Evolutionary conservation across 2,113 vertebrate genomes (phyloP).

Genomic region (Corvus hawaiiensis): DNA sequence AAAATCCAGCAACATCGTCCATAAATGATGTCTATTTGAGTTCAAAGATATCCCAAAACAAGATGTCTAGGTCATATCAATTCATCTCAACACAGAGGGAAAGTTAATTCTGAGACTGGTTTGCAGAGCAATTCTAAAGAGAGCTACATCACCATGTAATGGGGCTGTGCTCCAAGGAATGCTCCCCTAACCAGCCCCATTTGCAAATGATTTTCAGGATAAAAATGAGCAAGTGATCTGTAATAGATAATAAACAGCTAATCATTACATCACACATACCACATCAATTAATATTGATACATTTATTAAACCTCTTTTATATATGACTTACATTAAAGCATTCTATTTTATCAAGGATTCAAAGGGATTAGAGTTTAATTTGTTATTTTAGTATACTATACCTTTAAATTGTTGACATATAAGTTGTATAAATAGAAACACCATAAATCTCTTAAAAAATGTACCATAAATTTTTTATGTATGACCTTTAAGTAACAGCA

Average conservation of each 20-base stretch:
- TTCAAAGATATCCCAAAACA: background rate
- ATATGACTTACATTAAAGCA: background rate
- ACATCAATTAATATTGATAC: constrained; percentile 13
- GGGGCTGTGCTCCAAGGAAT: background rate
- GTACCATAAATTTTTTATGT: constrained; percentile 67
- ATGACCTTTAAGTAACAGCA: constrained; percentile 76
- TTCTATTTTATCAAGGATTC: constrained; percentile 59
- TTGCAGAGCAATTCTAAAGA: background rate
- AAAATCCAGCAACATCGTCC: background rate
- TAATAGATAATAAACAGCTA: constrained; percentile 39
- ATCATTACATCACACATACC: constrained; percentile 19
- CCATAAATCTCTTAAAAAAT: constrained; percentile 70
- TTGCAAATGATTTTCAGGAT: constrained; percentile 11
- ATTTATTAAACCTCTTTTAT: constrained; percentile 6
- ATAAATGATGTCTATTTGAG: background rate
- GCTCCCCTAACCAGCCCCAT: background rate
- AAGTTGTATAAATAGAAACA: constrained; percentile 71
- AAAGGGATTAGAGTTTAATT: constrained; percentile 57
- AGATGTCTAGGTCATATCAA: background rate
- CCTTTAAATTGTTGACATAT: constrained; percentile 69
- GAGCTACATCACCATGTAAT: background rate
- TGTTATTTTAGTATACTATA: constrained; percentile 59
- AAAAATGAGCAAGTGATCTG: constrained; percentile 7
- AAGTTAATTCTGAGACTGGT: background rate
- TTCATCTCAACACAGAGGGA: background rate